These are phyloP conservation scores for Gymnopithys bicolor DNA, from an alignment of 2,797 vertebrate genomes.

Conservation along the genomic window DNA sequence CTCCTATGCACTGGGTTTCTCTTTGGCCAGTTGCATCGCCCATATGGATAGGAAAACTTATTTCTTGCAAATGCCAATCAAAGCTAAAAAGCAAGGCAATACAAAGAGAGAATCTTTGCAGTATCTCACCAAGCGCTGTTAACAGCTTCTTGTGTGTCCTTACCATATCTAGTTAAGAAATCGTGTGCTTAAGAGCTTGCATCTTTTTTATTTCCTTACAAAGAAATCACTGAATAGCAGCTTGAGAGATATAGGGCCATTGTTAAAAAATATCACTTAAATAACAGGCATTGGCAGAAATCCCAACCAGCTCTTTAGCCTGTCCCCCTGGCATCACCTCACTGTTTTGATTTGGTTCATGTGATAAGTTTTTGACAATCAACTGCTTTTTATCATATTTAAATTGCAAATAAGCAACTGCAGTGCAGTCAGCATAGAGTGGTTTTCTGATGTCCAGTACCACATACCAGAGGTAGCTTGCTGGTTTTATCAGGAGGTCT, in stretches of 20 bases:
- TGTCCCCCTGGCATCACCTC: neutral
- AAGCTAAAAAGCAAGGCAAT: neutral
- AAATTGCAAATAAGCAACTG: neutral
- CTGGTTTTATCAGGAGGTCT: neutral
- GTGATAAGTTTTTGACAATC: neutral
- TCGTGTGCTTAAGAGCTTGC: neutral
- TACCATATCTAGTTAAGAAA: constrained; percentile 36
- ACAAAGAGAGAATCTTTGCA: neutral
- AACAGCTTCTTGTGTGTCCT: neutral
- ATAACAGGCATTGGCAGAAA: neutral
- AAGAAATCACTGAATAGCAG: neutral
- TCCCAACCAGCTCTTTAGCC: neutral
- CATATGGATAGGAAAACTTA: neutral
- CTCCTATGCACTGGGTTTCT: neutral
- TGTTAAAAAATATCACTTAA: constrained; percentile 22
- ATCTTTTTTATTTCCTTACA: constrained; percentile 41
- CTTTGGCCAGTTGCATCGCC: neutral
- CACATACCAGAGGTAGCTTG: neutral
- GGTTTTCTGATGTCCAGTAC: neutral
- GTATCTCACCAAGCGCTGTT: neutral
- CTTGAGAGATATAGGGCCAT: neutral
- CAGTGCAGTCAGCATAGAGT: neutral
- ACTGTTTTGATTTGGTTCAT: neutral
- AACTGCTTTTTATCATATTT: neutral
- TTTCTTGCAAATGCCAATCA: neutral